Evolutionary conservation across 2,888 invertebrate genomes (phyloP).

Genomic region (Eupithecia dodoneata): DNA sequence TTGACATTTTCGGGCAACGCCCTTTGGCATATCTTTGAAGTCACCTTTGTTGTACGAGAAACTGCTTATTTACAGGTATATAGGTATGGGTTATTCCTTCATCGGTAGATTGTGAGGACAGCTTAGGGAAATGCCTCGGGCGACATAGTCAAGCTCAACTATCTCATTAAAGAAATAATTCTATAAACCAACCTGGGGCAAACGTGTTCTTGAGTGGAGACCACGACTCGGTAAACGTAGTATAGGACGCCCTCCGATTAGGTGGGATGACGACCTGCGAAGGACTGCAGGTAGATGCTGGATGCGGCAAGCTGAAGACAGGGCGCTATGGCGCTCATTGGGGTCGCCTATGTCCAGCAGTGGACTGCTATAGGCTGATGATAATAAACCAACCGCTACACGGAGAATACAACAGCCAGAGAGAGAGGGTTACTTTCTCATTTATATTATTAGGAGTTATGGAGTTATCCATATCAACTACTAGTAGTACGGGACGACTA

Average conservation of each 20-base stretch:
- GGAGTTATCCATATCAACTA: no score
- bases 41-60: neutral
- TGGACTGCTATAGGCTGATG: no score
- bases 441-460: neutral
- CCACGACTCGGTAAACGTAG: no score
- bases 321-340: no score
- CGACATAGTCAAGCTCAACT: neutral
- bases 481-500: no score
- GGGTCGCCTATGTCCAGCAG: no score
- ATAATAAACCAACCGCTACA: neutral
- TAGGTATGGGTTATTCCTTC: neutral
- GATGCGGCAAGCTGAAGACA: no score
- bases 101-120: neutral
- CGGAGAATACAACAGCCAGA: neutral
- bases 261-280: no score
- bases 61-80: neutral
- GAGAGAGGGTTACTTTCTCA: neutral
- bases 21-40: slow-evolving; percentile 1
- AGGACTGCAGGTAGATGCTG: no score
- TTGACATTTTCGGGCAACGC: neutral
- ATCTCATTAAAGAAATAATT: neutral
- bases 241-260: no score
- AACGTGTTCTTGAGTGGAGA: no score
- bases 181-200: neutral
- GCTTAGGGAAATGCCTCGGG: neutral